Base-by-base conservation (phyloP, 2,888 invertebrate species). In the Platycheirus rosarum region DNA sequence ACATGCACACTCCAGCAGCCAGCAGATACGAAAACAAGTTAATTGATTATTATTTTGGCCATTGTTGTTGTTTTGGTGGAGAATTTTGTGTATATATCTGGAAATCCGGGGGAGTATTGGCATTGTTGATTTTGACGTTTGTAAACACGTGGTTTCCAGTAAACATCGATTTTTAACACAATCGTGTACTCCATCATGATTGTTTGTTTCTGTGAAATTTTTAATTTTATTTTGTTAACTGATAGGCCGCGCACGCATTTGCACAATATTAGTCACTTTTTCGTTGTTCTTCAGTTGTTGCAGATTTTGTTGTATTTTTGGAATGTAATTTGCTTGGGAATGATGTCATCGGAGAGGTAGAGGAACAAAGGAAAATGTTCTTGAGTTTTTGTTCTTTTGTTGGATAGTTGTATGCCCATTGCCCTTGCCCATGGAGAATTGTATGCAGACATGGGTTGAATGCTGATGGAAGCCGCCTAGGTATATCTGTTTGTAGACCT, bases 91-190 rank as follows among this genome's bases (percentile, higher is more conserved):
- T 60, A 26, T 60, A 40, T 60, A 42, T 14, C 42, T 42, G 57
- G 11, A 42, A 42, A 60, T 42, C 57, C 42, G 42, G 53, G 57
- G 57, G 14, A 46, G 42, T 60, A 57, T 35, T 42, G 32, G 49
- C 32, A 26, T 44, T 44, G 9, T 14, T 9, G 14, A 29, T 11
- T n/a, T 4, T 37, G 77, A 77, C 77, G 44, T 63, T 77, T 77
- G 23, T 40, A 37, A 77, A 66, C 77, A 77, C 77, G 77, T 77
- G 76, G 32, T 66, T 63, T 44, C 49, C 9, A 26, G 57, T 32
- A 53, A 57, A 32, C 23, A 65, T 51, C 35, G 68, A 46, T 44
- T 66, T 68, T 60, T 16, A 40, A 23, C 32, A 57, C 42, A 60
- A 60, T 20, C 46, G 9, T 13, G n/a, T 23, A 2, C n/a, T 42